These are phyloP conservation scores for Chaenogobius annularis DNA, from an alignment of 2,113 vertebrate genomes.

Conservation along the genomic window DNA sequence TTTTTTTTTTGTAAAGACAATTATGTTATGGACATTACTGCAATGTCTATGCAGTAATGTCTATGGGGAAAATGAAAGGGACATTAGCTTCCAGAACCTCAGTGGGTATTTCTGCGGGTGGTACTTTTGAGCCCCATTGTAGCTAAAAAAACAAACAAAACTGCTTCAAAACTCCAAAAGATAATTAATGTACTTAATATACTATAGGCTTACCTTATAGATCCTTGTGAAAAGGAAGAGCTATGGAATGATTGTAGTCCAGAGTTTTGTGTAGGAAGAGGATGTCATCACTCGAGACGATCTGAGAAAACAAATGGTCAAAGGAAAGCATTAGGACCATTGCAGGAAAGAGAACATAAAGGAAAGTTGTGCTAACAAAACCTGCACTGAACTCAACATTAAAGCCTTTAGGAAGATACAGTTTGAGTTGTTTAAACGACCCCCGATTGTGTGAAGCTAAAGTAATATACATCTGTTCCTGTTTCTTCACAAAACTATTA, in stretches of 20 bases:
- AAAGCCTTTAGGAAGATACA: not conserved
- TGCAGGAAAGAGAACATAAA: slow-evolving; percentile 5
- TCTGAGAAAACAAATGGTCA: slow-evolving; percentile 14
- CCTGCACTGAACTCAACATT: not conserved
- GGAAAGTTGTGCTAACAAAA: not conserved
- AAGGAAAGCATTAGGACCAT: not conserved
- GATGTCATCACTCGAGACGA: not conserved
- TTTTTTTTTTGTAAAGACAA: too few relatives aligned
- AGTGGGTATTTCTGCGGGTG: too few relatives aligned
- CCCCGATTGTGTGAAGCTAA: not conserved
- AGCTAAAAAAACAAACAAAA: too few relatives aligned
- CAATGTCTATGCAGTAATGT: too few relatives aligned
- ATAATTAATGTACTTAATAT: too few relatives aligned
- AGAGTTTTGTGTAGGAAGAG: not conserved
- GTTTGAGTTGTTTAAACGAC: not conserved
- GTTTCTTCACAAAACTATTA: not conserved
- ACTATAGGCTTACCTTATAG: not conserved
- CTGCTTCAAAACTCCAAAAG: too few relatives aligned
- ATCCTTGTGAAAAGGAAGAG: not conserved
- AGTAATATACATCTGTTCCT: not conserved
- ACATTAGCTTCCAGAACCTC: too few relatives aligned
- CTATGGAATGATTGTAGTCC: not conserved
- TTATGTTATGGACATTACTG: too few relatives aligned
- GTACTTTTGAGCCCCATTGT: too few relatives aligned
- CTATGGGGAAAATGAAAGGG: too few relatives aligned